Base-by-base conservation (phyloP, 2,797 vertebrate genomes). In the Anabas testudineus region DNA sequence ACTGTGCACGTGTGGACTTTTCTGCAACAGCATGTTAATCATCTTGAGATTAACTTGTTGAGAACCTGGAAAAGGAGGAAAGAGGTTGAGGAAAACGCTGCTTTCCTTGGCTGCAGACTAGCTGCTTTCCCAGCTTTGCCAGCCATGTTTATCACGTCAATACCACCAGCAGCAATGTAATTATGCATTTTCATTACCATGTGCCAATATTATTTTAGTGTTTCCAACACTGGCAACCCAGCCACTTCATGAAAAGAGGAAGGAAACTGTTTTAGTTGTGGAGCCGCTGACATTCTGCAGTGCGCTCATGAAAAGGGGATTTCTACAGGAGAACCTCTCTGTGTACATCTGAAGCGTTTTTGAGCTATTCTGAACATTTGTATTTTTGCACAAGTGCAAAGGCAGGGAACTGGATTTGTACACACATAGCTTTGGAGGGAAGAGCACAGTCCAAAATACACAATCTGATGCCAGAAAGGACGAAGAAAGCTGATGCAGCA, bases 401-500 rank as follows among this genome's bases (percentile, higher is more conserved):
- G 48, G 48, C 49, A 63, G 53, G 13, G 41, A 30, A 62, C 66
- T 79, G 46, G 42, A 77, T 76, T 60, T 76, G 60, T 55, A 75
- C 57, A 67, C 24, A 39, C 42, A 55, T 6, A 22, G 13, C 36
- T 79, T 32, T 48, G 62, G 32, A 58, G 42, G 54, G 53, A 85
- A 52, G 24, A 21, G 63, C 53, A 46, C 30, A 19, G 71, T 80
- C 85, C 80, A 89, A 89, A 87, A 83, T 22, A 84, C 51, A 85
- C 87, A 81, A n/a, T 60, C 30, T 18, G 34, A 69, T 71, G 81
- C 83, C 81, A 85, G 64, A 58, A 53, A 51, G 46, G 57, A 43
- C 42, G 3, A 28, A 80, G 68, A 52, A 58, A 69, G 82, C 83
- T 89, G 88, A 90, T 61, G 65, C 81, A 80, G 90, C 84, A 76